These are phyloP conservation scores for Sesia apiformis DNA, from an alignment of 2,888 invertebrate species.

Conservation along the genomic window DNA sequence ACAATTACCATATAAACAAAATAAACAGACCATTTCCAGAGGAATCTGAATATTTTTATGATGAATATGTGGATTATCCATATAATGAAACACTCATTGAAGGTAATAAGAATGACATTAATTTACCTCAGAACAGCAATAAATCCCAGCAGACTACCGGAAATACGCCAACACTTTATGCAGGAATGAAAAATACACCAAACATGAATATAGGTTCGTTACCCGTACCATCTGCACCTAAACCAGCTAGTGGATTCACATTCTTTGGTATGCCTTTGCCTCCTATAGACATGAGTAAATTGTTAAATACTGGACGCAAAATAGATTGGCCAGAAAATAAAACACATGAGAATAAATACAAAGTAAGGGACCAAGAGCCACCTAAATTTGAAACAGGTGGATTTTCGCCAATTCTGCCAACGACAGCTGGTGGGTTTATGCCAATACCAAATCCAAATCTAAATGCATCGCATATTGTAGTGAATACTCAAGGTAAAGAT, in stretches of 20 bases:
- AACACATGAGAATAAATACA: constrained; percentile 45
- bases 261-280: constrained; percentile 91
- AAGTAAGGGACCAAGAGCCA: constrained; percentile 44
- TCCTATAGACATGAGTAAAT: constrained; percentile 79
- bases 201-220: constrained; percentile 35
- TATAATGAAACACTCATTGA: constrained; percentile 75
- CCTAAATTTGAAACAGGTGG: constrained; percentile 84
- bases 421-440: constrained; percentile 81
- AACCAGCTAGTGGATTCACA: constrained; percentile 80
- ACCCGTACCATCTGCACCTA: constrained; percentile 35
- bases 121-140: constrained; percentile 31
- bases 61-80: constrained; percentile 87
- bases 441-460: constrained; percentile 72
- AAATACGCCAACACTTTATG: constrained; percentile 72
- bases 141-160: constrained; percentile 65
- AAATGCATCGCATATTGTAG: constrained; percentile 28
- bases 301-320: constrained; percentile 70
- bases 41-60: constrained; percentile 88
- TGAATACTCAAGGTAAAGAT: constrained; percentile 20
- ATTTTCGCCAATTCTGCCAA: constrained; percentile 84
- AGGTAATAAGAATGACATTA: constrained; percentile 42
- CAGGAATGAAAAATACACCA: constrained; percentile 41
- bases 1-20: constrained; percentile 54
- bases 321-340: constrained; percentile 59
- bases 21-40: constrained; percentile 77